Evolutionary conservation across 2,113 vertebrate genomes (phyloP).

Genomic region (Okapia johnstoni): DNA sequence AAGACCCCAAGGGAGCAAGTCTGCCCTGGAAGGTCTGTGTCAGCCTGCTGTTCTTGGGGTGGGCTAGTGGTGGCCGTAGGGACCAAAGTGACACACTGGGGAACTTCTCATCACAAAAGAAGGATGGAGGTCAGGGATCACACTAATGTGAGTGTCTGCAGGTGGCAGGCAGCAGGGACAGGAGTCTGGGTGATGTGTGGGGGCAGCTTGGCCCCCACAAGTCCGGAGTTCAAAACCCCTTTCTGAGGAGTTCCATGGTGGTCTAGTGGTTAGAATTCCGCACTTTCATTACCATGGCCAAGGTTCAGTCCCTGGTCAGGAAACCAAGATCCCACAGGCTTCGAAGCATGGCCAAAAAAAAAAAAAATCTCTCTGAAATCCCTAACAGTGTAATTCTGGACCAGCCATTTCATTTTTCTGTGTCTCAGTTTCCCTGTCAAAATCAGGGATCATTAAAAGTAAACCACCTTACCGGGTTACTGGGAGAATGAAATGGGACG

Average conservation of each 20-base stretch:
- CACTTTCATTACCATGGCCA: background rate
- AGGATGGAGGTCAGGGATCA: background rate
- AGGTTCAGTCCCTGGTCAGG: background rate
- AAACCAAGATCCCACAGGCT: background rate
- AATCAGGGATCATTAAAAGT: background rate
- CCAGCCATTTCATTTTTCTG: accelerated
- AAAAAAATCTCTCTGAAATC: background rate
- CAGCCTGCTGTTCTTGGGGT: background rate
- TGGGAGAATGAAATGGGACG: background rate
- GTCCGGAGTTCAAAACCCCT: background rate
- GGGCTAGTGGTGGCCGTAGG: background rate
- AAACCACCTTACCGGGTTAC: background rate
- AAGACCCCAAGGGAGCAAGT: background rate
- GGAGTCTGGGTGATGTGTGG: background rate
- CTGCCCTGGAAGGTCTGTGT: background rate
- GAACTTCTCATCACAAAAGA: background rate
- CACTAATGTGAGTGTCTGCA: background rate
- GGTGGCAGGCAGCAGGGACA: background rate
- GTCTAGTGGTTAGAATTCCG: background rate
- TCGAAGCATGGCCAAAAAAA: background rate
- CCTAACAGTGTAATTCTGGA: background rate
- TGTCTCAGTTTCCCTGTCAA: background rate
- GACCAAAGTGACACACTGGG: too few relatives aligned
- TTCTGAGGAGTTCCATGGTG: background rate
- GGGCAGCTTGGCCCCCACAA: background rate